phyloP scores from a whole-genome alignment of 2,113 vertebrate genomes.

The Plotosus lineatus region DNA sequence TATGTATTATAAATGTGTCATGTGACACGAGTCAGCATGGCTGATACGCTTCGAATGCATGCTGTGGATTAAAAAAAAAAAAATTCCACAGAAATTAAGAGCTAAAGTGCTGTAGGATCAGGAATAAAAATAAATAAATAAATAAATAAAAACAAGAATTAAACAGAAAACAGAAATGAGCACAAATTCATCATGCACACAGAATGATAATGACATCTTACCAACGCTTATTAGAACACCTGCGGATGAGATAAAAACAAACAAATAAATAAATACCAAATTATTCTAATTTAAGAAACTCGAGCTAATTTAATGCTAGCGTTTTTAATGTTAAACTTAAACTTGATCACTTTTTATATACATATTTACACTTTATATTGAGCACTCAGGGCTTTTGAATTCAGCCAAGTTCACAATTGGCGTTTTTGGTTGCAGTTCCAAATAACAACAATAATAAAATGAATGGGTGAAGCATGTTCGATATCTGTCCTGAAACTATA shows the following conservation, averaged over 20 bases:
- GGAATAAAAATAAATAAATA: conserved; percentile 37
- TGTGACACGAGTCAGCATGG: conserved; percentile 62
- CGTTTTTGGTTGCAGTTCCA: background rate
- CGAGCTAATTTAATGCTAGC: no score
- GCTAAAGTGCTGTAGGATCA: background rate
- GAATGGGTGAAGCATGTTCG: no score
- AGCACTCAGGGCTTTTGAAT: no score
- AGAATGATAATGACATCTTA: background rate
- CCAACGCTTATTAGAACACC: background rate
- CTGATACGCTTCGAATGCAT: conserved; percentile 79
- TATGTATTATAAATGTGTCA: background rate
- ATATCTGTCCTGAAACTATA: background rate
- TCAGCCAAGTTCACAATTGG: background rate
- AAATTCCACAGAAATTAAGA: conserved; percentile 14
- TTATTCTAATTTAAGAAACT: background rate
- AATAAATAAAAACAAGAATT: conserved; percentile 48
- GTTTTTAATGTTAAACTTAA: background rate
- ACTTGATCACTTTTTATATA: background rate
- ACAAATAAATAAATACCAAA: background rate
- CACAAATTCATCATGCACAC: conserved; percentile 14
- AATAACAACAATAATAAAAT: background rate
- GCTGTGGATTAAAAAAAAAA: conserved; percentile 50
- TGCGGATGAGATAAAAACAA: conserved; percentile 24
- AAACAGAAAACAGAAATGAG: conserved; percentile 50
- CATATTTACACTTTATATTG: background rate